Percentiles rank a stretch among this genome's conserved stretches.
These are phyloP conservation scores for Megaceryle maxima DNA, from an alignment of 2,113 vertebrate species.

Conservation along the genomic window DNA sequence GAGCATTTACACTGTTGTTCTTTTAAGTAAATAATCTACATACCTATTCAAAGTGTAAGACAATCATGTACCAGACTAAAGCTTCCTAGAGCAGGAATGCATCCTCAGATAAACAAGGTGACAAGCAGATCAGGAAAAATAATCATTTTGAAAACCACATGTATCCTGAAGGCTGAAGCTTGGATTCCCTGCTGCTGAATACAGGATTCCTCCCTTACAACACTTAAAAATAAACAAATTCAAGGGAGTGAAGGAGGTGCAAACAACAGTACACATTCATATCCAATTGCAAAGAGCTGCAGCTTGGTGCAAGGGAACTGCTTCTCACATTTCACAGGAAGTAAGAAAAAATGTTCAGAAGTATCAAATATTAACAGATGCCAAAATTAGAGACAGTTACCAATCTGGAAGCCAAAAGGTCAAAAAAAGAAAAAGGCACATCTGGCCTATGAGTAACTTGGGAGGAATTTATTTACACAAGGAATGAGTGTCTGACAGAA, in stretches of 20 bases:
- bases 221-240: background rate
- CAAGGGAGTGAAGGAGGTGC: background rate
- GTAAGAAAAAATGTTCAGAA: background rate
- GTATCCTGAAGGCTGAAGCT: background rate
- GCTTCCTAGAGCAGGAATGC: background rate
- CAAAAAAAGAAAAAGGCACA: slow-evolving; percentile 42
- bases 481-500: background rate
- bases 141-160: background rate
- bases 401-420: slow-evolving; percentile 34
- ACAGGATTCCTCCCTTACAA: background rate
- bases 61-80: background rate
- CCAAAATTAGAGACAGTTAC: slow-evolving; percentile 33
- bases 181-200: background rate
- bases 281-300: background rate
- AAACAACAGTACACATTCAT: background rate
- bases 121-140: background rate
- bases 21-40: background rate
- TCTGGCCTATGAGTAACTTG: slow-evolving; percentile 46
- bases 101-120: background rate
- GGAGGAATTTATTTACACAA: slow-evolving; percentile 57
- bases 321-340: background rate
- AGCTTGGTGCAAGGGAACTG: background rate
- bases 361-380: background rate
- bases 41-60: background rate
- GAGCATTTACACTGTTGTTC: background rate